Base-by-base conservation (phyloP, 1,140 invertebrate genomes). In the Tribolium madens region DNA sequence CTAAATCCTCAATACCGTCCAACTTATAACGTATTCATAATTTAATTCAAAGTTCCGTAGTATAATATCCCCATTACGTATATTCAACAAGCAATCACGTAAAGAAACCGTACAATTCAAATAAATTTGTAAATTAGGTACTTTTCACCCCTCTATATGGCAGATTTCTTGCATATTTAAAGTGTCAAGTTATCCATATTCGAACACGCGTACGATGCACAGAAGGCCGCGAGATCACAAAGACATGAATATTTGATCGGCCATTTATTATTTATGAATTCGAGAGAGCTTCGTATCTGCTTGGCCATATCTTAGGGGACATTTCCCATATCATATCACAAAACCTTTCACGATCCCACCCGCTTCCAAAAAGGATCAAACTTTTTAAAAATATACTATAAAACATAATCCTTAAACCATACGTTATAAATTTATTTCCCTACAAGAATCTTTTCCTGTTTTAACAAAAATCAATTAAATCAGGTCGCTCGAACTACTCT, bases 201-300 rank as follows among this genome's bases (percentile, higher is more conserved):
- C 57, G 52, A 57, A 57, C 52, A 57, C 52, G 57, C 57, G 26
- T 64, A 64, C 57, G 57, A 18, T 64, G 57, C 14, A 33, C 57
- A 64, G 57, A 64, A 31, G 57, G 57, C 57, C 57, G 57, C 57
- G 57, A 64, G 68, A 78, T 78, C 74, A 76, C 77, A 76, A 78
- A 76, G 70, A 78, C 77, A 78, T 78, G 77, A 78, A 78, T 78
- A 78, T 78, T 78, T 78, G 77, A 78, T 78, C 74, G 73, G 33
- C 77, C 73, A 70, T 78, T 75, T 78, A 78, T 78, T 78, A 78
- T 78, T 75, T 78, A 78, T 78, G 77, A 36, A 78, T 76, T 52
- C 76, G 70, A 18, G 47, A 72, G 52, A 72, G 52, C 69, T 71
- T 21, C 69, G 50, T 64, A 64, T 64, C 57, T 77, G 50, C 71